Evolutionary conservation across 1,140 invertebrate genomes (phyloP).

Genomic region (Psilanteris sp.): DNA sequence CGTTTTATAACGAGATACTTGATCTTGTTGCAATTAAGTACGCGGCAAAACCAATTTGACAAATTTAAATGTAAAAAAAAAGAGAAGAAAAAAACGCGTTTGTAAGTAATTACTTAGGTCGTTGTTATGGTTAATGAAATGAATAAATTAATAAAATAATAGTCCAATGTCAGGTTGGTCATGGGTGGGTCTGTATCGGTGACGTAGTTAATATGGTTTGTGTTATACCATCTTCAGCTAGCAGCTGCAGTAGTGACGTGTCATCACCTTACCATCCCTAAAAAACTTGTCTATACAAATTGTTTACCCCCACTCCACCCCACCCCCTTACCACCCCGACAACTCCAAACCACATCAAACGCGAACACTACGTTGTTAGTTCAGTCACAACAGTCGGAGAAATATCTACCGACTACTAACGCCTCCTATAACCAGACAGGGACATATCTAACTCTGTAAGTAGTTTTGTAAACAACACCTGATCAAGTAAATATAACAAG

Average conservation of each 20-base stretch:
- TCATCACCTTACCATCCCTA: slow-evolving; percentile 83
- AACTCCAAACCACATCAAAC: slow-evolving; percentile 73
- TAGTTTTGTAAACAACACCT: slow-evolving; percentile 71
- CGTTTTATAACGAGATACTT: too few relatives aligned
- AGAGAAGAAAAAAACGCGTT: too few relatives aligned
- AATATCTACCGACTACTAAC: slow-evolving; percentile 80
- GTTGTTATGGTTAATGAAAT: too few relatives aligned
- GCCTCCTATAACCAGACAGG: slow-evolving; percentile 78
- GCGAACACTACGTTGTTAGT: slow-evolving; percentile 72
- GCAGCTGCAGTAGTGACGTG: slow-evolving; percentile 72
- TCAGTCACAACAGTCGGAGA: slow-evolving; percentile 76
- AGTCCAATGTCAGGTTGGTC: too few relatives aligned
- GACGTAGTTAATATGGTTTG: slow-evolving; percentile 40
- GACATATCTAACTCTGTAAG: slow-evolving; percentile 80
- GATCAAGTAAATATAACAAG: slow-evolving; percentile 25
- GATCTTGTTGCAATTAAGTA: too few relatives aligned
- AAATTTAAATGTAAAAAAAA: too few relatives aligned
- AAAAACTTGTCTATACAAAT: slow-evolving; percentile 79
- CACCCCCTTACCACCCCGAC: slow-evolving; percentile 77
- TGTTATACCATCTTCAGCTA: slow-evolving; percentile 71
- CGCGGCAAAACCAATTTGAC: too few relatives aligned
- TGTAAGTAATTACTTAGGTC: too few relatives aligned
- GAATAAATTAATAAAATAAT: too few relatives aligned
- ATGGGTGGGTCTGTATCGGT: slow-evolving; percentile 15
- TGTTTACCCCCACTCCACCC: slow-evolving; percentile 77